These are phyloP conservation scores for Meghimatium bilineatum DNA, from an alignment of 2,888 invertebrate species.

Conservation along the genomic window DNA sequence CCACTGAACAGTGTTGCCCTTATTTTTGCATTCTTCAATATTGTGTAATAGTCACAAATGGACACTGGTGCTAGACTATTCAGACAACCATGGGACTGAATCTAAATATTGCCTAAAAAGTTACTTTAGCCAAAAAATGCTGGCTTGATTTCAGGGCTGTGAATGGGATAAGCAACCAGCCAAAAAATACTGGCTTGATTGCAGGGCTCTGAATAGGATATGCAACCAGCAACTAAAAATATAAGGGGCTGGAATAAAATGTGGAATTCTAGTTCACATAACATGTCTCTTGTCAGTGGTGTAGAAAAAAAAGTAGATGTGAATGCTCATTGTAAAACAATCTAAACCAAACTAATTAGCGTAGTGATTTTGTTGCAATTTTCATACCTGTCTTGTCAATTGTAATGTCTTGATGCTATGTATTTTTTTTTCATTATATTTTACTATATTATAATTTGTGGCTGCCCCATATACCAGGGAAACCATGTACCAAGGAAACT, in stretches of 20 bases:
- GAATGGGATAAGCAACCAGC: no score
- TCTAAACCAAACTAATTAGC: background rate
- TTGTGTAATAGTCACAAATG: background rate
- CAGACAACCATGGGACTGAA: no score
- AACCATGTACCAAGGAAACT: no score
- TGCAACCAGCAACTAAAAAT: no score
- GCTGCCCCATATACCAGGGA: no score
- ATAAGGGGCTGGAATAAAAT: no score
- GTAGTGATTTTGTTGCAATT: background rate
- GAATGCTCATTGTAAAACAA: background rate
- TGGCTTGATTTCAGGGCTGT: no score
- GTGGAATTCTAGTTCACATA: background rate
- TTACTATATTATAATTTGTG: no score
- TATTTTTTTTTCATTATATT: background rate
- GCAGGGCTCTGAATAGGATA: no score
- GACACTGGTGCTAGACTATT: background rate
- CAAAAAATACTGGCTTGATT: no score
- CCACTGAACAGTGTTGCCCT: background rate
- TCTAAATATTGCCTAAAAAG: no score
- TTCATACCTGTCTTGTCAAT: background rate
- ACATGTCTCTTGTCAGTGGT: background rate
- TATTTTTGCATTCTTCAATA: background rate
- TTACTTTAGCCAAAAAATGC: no score
- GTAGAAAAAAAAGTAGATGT: background rate
- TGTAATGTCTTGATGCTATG: background rate